Evolutionary conservation across 2,113 vertebrate genomes (phyloP).

Genomic region (Phaethon lepturus): DNA sequence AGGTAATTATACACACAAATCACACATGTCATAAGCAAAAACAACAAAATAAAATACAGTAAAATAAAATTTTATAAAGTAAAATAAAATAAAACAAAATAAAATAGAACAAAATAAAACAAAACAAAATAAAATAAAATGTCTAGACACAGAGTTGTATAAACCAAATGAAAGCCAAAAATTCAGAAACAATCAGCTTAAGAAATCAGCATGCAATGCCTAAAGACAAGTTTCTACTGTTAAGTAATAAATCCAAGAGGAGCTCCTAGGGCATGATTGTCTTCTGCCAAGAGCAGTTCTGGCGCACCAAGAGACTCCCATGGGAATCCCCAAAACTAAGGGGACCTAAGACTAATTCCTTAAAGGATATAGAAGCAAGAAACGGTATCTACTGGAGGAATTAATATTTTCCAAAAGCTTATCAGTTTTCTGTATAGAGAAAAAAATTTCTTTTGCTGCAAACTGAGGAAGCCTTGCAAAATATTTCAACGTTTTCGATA

Average conservation of each 20-base stretch:
- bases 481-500: background rate
- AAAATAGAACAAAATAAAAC: background rate
- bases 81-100: background rate
- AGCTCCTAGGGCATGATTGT: background rate
- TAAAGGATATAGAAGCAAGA: background rate
- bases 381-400: background rate
- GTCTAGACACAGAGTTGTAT: background rate
- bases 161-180: background rate
- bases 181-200: background rate
- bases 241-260: background rate
- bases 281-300: background rate
- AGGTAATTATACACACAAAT: conserved; percentile 32
- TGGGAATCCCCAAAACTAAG: background rate
- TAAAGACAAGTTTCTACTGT: background rate
- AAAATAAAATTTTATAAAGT: background rate
- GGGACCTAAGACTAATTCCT: background rate
- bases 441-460: background rate
- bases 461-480: background rate
- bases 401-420: background rate
- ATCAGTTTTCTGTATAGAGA: background rate
- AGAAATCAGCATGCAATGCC: background rate
- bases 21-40: background rate
- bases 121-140: background rate
- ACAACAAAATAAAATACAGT: too few relatives aligned
- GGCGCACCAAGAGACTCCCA: background rate